Evolutionary conservation across 2,888 invertebrate genomes (phyloP), one percentile per base, ranked within the genome.

Genomic region (Pristionchus mayeri): DNA sequence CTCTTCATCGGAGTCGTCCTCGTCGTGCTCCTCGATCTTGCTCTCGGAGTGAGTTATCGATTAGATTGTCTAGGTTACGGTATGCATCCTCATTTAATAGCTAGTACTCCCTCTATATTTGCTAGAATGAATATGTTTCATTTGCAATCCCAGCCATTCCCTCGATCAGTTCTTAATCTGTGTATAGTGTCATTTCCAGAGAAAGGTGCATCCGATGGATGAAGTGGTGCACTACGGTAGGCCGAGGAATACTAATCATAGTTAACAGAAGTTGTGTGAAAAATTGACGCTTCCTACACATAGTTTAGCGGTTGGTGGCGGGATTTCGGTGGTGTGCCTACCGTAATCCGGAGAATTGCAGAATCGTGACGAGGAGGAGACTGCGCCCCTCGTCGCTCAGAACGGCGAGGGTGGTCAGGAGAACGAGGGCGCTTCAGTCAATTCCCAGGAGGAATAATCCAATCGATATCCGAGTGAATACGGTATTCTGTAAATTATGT

Each of bases 21-120:
- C n/a, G 48, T n/a, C 44, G 52, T 82, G 21, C 60, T 82, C 48
- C 63, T 82, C 21, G 81, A 82, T n/a, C 34, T 40, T n/a, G 81
- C 81, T 21, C 44, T 82, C 48, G 60, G 44, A 37, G 81, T 82
- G 48, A 82, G 81, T 71, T 44, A 44, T 71, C 57, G 80, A 80
- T 54, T 54, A n/a, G 6, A 52, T 30, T 9, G n/a, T 54, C 27
- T 18, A 21, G 76, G 30, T 76, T 76, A 30, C 76, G 76, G 76
- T 48, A 48, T 50, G 18, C 9, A 24, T 57, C 57, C 37, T 37
- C 40, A 24, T 40, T 44, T 44, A n/a, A n/a, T n/a, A n/a, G n/a
- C n/a, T n/a, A n/a, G n/a, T n/a, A n/a, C n/a, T n/a, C n/a, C n/a
- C n/a, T n/a, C n/a, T n/a, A n/a, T n/a, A n/a, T n/a, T n/a, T n/a